These are phyloP conservation scores for Malurus cyaneus DNA, from an alignment of 2,113 vertebrate species.

Conservation along the genomic window DNA sequence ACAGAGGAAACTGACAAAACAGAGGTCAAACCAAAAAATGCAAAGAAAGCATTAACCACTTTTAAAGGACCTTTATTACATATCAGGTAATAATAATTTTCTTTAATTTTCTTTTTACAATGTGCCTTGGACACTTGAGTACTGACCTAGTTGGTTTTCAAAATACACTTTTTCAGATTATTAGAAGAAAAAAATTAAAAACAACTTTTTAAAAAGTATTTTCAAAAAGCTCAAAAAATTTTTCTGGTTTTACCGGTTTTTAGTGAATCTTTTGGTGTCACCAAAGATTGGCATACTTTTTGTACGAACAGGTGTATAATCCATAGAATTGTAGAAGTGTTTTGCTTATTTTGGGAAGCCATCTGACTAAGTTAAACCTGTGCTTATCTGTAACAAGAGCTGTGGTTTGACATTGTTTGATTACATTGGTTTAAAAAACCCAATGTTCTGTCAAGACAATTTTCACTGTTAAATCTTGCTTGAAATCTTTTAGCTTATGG, in stretches of 20 bases:
- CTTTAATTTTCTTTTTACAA: neutral
- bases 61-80: constrained; percentile 92
- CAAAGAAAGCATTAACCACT: constrained; percentile 85
- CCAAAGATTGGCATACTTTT: neutral
- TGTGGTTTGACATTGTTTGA: neutral
- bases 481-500: neutral
- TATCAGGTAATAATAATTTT: constrained; percentile 83
- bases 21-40: constrained; percentile 82
- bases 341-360: neutral
- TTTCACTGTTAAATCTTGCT: neutral
- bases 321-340: neutral
- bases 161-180: neutral
- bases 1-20: constrained; percentile 85
- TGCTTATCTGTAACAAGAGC: neutral
- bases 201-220: neutral
- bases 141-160: neutral
- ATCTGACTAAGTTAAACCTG: neutral
- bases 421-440: neutral
- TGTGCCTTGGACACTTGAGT: neutral
- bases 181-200: neutral
- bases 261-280: neutral
- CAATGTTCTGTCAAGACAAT: neutral
- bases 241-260: neutral
- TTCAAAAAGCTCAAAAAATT: neutral
- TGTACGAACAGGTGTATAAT: neutral